Evolutionary conservation across 2,888 invertebrate genomes (phyloP).

Genomic region (Calliopum simillimum): DNA sequence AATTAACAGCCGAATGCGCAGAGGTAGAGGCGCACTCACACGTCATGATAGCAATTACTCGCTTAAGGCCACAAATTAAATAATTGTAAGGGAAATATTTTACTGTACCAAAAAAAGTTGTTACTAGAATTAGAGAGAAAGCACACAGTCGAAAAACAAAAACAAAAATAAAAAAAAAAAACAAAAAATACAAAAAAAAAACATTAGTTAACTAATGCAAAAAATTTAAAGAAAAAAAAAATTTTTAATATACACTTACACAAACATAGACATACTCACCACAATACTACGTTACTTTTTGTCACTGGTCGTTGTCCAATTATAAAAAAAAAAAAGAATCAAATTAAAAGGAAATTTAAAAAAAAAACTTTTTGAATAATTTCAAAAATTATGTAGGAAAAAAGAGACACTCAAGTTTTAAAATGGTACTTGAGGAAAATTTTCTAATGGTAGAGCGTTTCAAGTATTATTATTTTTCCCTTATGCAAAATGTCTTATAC

Average conservation of each 20-base stretch:
- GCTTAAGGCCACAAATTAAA: constrained; percentile 36
- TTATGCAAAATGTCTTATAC: too few species aligned
- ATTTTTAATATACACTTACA: not conserved
- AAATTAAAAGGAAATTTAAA: constrained; percentile 43
- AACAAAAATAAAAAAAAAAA: constrained; percentile 49
- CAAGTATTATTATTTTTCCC: too few species aligned
- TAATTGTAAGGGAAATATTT: constrained; percentile 39
- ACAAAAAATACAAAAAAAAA: constrained; percentile 36
- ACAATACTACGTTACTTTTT: constrained; percentile 30
- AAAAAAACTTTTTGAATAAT: constrained; percentile 35
- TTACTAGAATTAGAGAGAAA: constrained; percentile 48
- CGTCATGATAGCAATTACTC: constrained; percentile 31
- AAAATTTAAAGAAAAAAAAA: constrained; percentile 42
- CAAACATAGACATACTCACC: constrained; percentile 4
- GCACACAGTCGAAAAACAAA: constrained; percentile 55
- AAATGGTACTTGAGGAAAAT: too few species aligned
- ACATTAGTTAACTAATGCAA: constrained; percentile 34
- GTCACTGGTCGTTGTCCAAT: not conserved
- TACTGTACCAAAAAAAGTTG: constrained; percentile 45
- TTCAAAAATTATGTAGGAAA: too few species aligned
- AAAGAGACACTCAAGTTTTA: too few species aligned
- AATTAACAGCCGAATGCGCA: constrained; percentile 38
- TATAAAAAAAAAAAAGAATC: constrained; percentile 12
- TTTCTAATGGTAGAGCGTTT: too few species aligned
- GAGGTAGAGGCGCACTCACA: constrained; percentile 5